Evolutionary conservation across 2,888 invertebrate genomes (phyloP).

Genomic region (Cynaeus angustus): DNA sequence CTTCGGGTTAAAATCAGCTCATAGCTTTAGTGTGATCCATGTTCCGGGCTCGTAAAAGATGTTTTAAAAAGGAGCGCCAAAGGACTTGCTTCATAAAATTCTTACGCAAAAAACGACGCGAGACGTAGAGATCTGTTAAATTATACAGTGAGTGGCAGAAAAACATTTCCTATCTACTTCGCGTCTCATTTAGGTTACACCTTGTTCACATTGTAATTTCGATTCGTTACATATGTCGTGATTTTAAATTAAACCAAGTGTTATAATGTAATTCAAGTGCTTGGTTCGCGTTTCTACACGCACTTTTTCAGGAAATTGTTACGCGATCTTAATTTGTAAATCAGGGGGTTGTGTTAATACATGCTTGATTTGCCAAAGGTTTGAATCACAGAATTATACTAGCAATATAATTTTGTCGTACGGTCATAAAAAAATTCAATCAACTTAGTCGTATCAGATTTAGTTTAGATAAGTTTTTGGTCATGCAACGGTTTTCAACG

Average conservation of each 20-base stretch:
- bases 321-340: slow-evolving; percentile 30
- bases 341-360: slow-evolving; percentile 17
- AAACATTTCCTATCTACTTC: too few species aligned
- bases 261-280: slow-evolving; percentile 18
- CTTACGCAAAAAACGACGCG: too few species aligned
- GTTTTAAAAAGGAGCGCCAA: slow-evolving; percentile 12
- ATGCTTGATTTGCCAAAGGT: slow-evolving; percentile 20
- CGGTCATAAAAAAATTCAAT: slow-evolving; percentile 4
- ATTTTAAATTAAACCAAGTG: background rate
- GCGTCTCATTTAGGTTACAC: too few species aligned
- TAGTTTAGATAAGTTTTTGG: slow-evolving; percentile 3
- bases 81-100: too few species aligned
- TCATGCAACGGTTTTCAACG: slow-evolving; percentile 20
- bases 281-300: slow-evolving; percentile 26
- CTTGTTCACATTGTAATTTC: background rate
- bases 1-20: slow-evolving; percentile 13
- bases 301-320: slow-evolving; percentile 34
- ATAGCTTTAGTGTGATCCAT: background rate
- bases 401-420: background rate
- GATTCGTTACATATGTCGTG: background rate
- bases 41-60: slow-evolving; percentile 12
- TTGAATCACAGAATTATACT: slow-evolving; percentile 9
- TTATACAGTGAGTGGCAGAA: too few species aligned
- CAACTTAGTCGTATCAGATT: background rate
- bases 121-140: too few species aligned